These are phyloP conservation scores for Exaiptasia diaphana DNA, from an alignment of 64 coral and sea anemone species.

Conservation along the genomic window DNA sequence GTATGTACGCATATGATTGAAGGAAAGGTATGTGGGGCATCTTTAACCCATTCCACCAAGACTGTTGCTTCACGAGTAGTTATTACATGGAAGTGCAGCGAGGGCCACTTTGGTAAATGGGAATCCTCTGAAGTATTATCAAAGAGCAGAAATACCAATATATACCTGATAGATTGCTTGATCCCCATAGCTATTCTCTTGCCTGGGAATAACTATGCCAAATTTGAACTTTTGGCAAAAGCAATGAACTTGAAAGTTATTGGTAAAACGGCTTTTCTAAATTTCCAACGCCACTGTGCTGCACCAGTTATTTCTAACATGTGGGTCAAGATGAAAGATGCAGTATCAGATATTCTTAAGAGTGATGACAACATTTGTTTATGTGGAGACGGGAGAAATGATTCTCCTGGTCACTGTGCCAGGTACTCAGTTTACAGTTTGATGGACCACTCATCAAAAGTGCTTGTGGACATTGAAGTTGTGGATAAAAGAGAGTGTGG, in stretches of 20 bases:
- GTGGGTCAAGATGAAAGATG: conserved; percentile 28
- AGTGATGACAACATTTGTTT: not conserved
- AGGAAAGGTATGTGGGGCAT: not conserved
- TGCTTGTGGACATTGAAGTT: conserved; percentile 33
- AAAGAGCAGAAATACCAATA: not conserved
- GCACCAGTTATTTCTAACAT: conserved; percentile 2
- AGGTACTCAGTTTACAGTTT: conserved; percentile 36
- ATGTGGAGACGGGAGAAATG: conserved; percentile 56
- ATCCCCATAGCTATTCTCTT: conserved; percentile 6
- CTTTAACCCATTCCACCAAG: not conserved
- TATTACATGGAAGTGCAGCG: not conserved
- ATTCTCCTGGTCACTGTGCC: conserved; percentile 40
- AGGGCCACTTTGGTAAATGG: conserved; percentile 8
- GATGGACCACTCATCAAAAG: conserved; percentile 44
- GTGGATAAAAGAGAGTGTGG: conserved; percentile 19
- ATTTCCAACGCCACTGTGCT: conserved; percentile 11
- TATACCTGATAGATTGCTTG: conserved; percentile 1
- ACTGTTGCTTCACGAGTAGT: not conserved
- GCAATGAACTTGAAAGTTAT: not conserved
- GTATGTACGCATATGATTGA: not conserved
- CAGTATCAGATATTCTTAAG: not conserved
- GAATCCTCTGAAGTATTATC: conserved; percentile 28
- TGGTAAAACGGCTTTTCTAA: not conserved
- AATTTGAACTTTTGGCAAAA: conserved; percentile 9
- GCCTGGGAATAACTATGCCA: conserved; percentile 31